Evolutionary conservation across 2,888 invertebrate species (phyloP), one percentile per base, ranked within the genome.

Genomic region (Agapostemon virescens): DNA sequence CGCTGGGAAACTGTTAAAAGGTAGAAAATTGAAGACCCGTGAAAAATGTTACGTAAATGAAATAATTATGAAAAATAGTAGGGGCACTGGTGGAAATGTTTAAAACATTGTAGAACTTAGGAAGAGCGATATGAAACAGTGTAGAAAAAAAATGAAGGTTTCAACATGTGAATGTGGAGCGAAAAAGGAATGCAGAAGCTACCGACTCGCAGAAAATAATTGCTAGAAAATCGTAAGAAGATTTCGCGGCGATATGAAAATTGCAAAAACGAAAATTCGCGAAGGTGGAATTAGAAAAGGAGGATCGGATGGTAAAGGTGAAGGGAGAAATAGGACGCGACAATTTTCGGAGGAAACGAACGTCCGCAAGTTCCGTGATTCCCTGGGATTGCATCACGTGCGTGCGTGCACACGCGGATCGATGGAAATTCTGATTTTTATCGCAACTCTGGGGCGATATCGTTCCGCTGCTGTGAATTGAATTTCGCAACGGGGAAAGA

Each of bases 401-500:
- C 61, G 61, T 36, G 36, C 36, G 63, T n/a, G 36, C 63, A 36
- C 36, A 36, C 23, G 17, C 36, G 74, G 77, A 26, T 33, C 70
- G 75, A 40, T 49, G 23, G 69, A 40, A 72, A 71, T 49, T 9
- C 61, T n/a, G 77, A 79, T 71, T 36, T 69, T 26, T 58, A 61
- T 69, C 69, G 42, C 52, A n/a, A 42, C 40, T 33, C 17, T 23
- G 38, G 55, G 17, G 49, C 68, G 42, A 23, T 52, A 68, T 71
- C 58, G 77, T 77, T 79, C 77, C 79, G 66, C 26, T 33, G 36
- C 3, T 6, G 61, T 45, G 71, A 76, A 68, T 63, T 9, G 15
- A 20, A 68, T 77, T 77, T 63, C 63, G 58, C 77, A 71, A 74
- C 26, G 55, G n/a, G 5, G 58, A 20, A 11, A 38, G 20, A 33